phyloP scores from a whole-genome alignment of 2,113 vertebrate species.

The Sylvia atricapilla region DNA sequence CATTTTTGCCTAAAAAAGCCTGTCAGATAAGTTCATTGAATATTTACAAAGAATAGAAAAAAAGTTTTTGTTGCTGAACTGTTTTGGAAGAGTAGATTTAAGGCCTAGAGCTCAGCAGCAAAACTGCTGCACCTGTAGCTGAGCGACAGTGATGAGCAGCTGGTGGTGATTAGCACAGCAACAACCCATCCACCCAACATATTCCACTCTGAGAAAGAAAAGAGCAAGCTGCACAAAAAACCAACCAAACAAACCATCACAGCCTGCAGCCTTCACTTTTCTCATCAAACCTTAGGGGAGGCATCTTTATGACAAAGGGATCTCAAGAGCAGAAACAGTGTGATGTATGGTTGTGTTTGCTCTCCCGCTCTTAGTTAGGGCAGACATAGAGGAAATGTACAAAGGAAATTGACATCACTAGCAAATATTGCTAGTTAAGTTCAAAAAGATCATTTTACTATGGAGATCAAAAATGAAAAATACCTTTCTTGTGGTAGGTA shows the following conservation, averaged over 20 bases:
- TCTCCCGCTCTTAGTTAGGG: background rate
- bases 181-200: background rate
- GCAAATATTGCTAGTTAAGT: background rate
- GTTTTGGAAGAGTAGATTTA: background rate
- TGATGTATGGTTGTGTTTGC: background rate
- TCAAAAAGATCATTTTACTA: background rate
- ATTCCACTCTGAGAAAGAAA: constrained; percentile 3
- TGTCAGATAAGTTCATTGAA: background rate
- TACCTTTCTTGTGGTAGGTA: accelerated
- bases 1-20: background rate
- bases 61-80: background rate
- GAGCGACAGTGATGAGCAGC: background rate
- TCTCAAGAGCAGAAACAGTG: background rate
- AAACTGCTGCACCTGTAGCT: constrained; percentile 35
- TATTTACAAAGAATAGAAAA: background rate
- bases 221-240: background rate
- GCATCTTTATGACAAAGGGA: background rate
- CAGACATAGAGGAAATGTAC: background rate
- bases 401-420: background rate
- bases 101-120: background rate
- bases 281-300: background rate
- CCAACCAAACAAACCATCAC: background rate
- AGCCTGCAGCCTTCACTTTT: background rate
- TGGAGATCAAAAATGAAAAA: background rate
- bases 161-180: constrained; percentile 34